Base-by-base conservation (phyloP, 2,888 invertebrate genomes). In the Parelbella ahira region DNA sequence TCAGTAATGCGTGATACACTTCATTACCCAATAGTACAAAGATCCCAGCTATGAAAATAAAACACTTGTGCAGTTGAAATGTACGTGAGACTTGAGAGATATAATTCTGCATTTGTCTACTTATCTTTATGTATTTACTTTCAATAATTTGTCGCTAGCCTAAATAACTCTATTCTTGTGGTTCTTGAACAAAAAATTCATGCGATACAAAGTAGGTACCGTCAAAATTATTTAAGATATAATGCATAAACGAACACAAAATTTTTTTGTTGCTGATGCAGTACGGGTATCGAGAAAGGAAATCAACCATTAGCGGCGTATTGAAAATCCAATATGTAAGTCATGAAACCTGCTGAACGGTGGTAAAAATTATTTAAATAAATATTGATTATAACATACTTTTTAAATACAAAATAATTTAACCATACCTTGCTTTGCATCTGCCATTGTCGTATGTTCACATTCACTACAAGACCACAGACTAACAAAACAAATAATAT, bases 361-460 rank as follows among this genome's bases (percentile, higher is more conserved):
- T 7, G 23, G 9, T 2, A 38, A 1, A 34, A 33, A 2, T 4
- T 8, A 7, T 6, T 20, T 20, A 21, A 9, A 18, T 21, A 9
- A 32, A 30, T n/a, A 4, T 1, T 19, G 5, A 7, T 28, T 9
- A 9, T 5, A 38, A 15, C 19, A 10, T 28, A 11, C 33, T 33
- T 23, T 24, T 3, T 23, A 41, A 38, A 38, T 27, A 11, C 45
- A 49, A 62, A 63, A 58, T 56, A 48, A 38, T 42, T 49, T 15
- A 61, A 65, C 50, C 53, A 53, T 75, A 84, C 86, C 84, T 82
- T 83, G 86, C 82, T 82, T 86, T 51, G 83, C 81, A 79, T 86
- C 86, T 86, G 84, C 86, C 86, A 86, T 86, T 75, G 68, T 80
- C 60, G 71, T 67, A 54, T 60, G 2, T 18, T 19, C 18, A 8